Conservation (phyloP, 2,797 vertebrate species). For the Propithecus perrieri region DNA sequence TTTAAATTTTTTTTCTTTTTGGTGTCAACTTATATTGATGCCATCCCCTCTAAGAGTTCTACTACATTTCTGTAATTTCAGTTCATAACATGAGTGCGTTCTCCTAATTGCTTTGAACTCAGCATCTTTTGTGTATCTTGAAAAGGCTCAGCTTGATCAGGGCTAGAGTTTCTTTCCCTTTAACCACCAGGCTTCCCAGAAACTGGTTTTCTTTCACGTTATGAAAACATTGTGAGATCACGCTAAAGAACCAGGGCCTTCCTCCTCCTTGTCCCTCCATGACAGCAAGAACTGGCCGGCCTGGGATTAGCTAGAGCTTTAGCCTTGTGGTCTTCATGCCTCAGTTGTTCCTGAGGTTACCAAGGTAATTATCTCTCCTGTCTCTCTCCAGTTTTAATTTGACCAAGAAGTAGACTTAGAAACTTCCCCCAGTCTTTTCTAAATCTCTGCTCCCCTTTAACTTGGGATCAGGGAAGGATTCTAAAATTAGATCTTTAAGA, state of each 20-base stretch:
- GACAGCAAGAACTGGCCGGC: background rate
- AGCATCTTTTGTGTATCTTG: background rate
- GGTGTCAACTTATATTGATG: background rate
- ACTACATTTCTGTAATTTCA: background rate
- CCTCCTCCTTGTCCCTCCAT: background rate
- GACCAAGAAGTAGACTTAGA: background rate
- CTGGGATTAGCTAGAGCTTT: background rate
- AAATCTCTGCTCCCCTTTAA: slow-evolving; percentile 46
- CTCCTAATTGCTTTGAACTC: background rate
- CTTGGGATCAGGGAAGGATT: background rate
- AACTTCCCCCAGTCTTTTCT: slow-evolving; percentile 4
- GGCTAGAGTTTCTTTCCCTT: background rate
- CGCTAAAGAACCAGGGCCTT: background rate
- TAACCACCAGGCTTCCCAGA: background rate
- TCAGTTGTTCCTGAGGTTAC: background rate
- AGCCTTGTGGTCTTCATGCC: background rate
- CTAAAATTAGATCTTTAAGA: slow-evolving; percentile 33
- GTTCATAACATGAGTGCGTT: background rate
- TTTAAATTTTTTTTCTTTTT: background rate
- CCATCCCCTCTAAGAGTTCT: background rate
- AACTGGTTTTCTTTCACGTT: background rate
- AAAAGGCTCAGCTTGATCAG: background rate
- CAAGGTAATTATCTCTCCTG: background rate
- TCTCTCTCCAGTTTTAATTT: slow-evolving; percentile 7
- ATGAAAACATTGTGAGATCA: background rate